A percentile compares a stretch with the other conserved stretches of the same genome.
Conservation (phyloP, 2,113 vertebrate species). For the Notothenia rossii region DNA sequence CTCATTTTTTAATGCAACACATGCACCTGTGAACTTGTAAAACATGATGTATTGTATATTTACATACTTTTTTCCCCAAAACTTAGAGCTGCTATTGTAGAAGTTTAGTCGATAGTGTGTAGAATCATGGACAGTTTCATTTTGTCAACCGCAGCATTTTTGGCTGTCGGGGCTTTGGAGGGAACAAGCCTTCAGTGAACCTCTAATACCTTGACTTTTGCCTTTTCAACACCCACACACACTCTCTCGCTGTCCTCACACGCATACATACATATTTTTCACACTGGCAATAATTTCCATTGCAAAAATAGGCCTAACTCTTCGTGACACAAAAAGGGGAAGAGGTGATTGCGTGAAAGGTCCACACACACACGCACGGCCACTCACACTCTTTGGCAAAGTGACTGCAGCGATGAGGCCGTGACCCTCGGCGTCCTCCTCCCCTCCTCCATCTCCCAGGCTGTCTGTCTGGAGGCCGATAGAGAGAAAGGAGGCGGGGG, state of each 20-base stretch:
- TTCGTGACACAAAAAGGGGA: conserved; percentile 22
- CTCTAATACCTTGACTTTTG: conserved; percentile 77
- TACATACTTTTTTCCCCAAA: background rate
- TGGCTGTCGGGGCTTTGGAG: conserved; percentile 60
- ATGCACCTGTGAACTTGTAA: conserved; percentile 54
- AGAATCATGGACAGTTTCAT: conserved; percentile 63
- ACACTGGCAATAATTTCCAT: conserved; percentile 36
- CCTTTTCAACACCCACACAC: conserved; percentile 59
- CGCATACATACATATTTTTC: conserved; percentile 7
- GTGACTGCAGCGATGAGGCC: conserved; percentile 58
- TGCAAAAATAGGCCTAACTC: conserved; percentile 19
- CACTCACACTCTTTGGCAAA: conserved; percentile 50
- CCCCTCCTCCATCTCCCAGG: conserved; percentile 53
- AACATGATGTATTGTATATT: conserved; percentile 58
- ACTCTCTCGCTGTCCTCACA: conserved; percentile 1
- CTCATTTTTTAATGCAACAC: background rate
- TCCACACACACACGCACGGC: conserved; percentile 10
- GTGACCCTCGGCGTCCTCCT: conserved; percentile 55
- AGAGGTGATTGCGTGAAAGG: conserved; percentile 35
- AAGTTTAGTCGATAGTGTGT: conserved; percentile 68
- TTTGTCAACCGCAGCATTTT: conserved; percentile 68
- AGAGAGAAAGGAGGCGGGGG: conserved; percentile 38
- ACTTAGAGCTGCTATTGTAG: conserved; percentile 33
- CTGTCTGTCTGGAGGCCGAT: conserved; percentile 70
- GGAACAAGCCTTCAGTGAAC: conserved; percentile 61